phyloP scores from a whole-genome alignment of 2,113 vertebrate species.

The Plecturocebus donacophilus region DNA sequence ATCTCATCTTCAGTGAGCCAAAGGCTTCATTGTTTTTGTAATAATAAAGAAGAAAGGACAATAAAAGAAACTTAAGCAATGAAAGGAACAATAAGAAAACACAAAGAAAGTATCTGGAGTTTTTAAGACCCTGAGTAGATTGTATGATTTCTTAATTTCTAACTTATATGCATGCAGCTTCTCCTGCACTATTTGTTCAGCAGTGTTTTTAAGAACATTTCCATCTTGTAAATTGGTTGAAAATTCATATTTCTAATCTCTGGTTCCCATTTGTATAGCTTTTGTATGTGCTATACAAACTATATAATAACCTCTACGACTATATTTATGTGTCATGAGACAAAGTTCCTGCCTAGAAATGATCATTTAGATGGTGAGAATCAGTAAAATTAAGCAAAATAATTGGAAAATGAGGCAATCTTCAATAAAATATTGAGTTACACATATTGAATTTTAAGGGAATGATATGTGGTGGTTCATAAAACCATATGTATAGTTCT shows the following conservation, averaged over 20 bases:
- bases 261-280: background rate
- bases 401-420: conserved; percentile 16
- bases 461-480: background rate
- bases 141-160: conserved; percentile 50
- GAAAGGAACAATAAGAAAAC: conserved; percentile 15
- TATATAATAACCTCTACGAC: background rate
- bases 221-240: background rate
- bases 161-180: background rate
- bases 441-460: background rate
- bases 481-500: background rate
- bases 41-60: background rate
- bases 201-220: background rate
- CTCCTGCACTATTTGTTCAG: background rate
- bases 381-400: conserved; percentile 9
- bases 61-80: conserved; percentile 18
- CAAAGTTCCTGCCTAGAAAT: background rate
- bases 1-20: background rate
- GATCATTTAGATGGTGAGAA: background rate
- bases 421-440: background rate
- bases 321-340: background rate
- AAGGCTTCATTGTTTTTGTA: background rate
- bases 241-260: background rate
- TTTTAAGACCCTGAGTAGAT: background rate
- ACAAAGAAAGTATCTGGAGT: background rate
- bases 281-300: background rate